These are phyloP conservation scores for Ascidia mentula DNA, from an alignment of 23 tunicate genomes.

Conservation along the genomic window DNA sequence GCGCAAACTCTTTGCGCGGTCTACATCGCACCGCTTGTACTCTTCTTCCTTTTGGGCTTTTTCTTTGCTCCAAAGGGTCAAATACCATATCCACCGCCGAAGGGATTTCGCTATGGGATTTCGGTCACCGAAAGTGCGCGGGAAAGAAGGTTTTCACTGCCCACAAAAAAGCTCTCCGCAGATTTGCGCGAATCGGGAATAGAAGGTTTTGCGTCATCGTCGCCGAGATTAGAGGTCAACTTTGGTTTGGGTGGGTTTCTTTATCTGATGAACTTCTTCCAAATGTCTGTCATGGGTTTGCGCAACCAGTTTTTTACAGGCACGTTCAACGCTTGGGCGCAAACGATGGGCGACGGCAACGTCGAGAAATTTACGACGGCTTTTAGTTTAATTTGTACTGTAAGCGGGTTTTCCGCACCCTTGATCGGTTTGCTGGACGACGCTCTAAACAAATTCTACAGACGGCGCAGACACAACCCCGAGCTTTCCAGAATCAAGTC, in stretches of 20 bases:
- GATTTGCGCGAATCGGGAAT: neutral
- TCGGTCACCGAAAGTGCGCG: neutral
- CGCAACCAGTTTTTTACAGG: neutral
- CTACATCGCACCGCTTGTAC: neutral
- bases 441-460: neutral
- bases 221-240: neutral
- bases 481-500: neutral
- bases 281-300: neutral
- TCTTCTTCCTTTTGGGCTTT: neutral
- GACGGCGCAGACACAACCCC: neutral
- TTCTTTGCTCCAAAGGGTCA: neutral
- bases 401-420: neutral
- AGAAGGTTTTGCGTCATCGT: neutral
- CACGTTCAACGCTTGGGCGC: neutral
- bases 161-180: neutral
- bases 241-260: neutral
- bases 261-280: neutral
- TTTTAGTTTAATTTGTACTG: neutral
- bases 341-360: neutral
- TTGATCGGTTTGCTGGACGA: neutral
- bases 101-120: neutral
- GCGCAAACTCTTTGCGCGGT: neutral
- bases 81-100: neutral
- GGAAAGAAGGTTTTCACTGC: neutral
- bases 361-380: neutral